A percentile compares a stretch with the other conserved stretches of the same genome.
Evolutionary conservation across 2,888 invertebrate species (phyloP).

Genomic region (Linyphia triangularis): DNA sequence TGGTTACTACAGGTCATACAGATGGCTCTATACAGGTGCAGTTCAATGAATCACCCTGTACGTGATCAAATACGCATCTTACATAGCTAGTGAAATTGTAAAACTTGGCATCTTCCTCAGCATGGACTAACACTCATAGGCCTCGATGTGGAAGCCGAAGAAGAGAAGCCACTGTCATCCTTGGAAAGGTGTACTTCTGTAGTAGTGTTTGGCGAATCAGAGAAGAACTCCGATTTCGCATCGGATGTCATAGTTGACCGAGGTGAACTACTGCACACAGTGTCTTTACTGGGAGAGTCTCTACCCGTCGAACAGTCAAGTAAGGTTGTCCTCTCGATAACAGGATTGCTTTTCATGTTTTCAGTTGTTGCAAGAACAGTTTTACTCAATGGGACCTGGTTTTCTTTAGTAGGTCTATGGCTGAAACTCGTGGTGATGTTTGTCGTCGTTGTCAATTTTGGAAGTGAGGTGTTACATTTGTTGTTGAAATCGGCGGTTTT

Average conservation of each 20-base stretch:
- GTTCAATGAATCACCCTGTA: too few relatives aligned
- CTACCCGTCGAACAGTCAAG: constrained; percentile 46
- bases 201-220: constrained; percentile 61
- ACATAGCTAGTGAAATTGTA: too few relatives aligned
- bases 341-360: constrained; percentile 19
- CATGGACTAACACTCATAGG: constrained; percentile 74
- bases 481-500: constrained; percentile 12
- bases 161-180: constrained; percentile 73
- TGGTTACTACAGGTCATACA: too few relatives aligned
- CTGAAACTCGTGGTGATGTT: constrained; percentile 70
- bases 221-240: constrained; percentile 68
- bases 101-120: constrained; percentile 14
- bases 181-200: constrained; percentile 60
- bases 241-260: constrained; percentile 61
- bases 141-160: constrained; percentile 67
- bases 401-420: not conserved
- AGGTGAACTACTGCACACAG: constrained; percentile 49
- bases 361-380: constrained; percentile 3
- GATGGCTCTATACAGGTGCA: too few relatives aligned
- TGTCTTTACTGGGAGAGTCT: constrained; percentile 58
- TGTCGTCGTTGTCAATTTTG: constrained; percentile 66
- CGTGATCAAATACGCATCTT: too few relatives aligned
- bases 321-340: constrained; percentile 25
- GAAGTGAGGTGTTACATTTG: constrained; percentile 29
- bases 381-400: not conserved